Evolutionary conservation across 2,888 invertebrate species (phyloP), one percentile per base, ranked within the genome.

Genomic region (Creontiades dilutus): DNA sequence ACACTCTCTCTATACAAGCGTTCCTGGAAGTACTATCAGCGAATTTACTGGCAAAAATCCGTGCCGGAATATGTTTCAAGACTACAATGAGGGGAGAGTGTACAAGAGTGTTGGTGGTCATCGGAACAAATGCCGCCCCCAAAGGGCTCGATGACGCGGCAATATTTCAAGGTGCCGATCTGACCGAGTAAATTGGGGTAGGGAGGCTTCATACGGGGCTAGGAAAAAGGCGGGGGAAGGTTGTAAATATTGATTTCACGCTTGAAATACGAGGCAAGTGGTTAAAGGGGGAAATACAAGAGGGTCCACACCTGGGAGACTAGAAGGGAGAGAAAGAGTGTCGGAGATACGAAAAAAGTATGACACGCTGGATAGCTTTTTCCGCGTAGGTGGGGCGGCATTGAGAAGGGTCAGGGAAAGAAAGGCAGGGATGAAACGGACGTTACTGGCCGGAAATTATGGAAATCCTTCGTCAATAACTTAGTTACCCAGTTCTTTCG

Each of bases 211-310:
- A 68, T 68, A 27, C n/a, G 12, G 68, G 68, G 23, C 23, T 16
- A 5, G 68, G 23, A 61, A 61, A 61, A 19, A 19, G 2, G 82
- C 16, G 2, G 37, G 28, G 61, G 55, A 19, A 52, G 55, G 85
- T 85, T 61, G 85, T 85, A 85, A 85, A 85, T 85, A 85, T 85
- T 57, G 85, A 85, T 85, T 85, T 55, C 85, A 55, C 85, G 82
- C 61, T 37, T 85, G 85, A 85, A 85, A 85, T 85, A 61, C 61
- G 61, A 28, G 48, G 37, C 46, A 61, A 55, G 61, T 52, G 82
- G 82, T n/a, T 82, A 82, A 46, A 55, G 52, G 82, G 12, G 27
- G 27, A 55, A 48, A 48, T 2, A 27, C 27, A 52, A 52, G n/a
- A 23, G 7, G 19, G n/a, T 19, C 19, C 0, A 19, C 9, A 47